phyloP scores from a whole-genome alignment of 2,113 vertebrate genomes.

The Melanocharis versteri region DNA sequence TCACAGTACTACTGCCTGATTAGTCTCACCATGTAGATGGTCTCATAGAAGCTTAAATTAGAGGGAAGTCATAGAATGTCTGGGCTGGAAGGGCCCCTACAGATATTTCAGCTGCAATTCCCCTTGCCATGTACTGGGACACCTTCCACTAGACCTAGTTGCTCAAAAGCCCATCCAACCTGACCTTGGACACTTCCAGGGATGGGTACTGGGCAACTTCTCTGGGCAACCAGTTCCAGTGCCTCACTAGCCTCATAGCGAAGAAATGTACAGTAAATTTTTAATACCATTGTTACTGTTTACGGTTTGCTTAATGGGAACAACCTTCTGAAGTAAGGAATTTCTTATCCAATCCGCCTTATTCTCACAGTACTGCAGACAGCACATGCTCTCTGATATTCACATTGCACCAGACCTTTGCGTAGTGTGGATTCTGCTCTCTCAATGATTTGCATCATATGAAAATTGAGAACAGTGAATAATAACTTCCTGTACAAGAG shows the following conservation, averaged over 20 bases:
- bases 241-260: not conserved
- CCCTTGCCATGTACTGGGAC: not conserved
- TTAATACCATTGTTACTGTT: not conserved
- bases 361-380: not conserved
- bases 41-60: not conserved
- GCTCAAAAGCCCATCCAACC: not conserved
- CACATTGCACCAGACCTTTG: not conserved
- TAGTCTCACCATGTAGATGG: not conserved
- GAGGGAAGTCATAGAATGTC: not conserved
- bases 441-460: not conserved
- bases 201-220: not conserved
- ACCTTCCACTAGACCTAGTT: not conserved
- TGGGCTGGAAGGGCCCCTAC: not conserved
- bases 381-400: not conserved
- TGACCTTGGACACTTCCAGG: not conserved
- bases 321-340: not conserved
- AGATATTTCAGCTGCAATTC: not conserved
- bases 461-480: not conserved
- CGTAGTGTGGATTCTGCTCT: not conserved
- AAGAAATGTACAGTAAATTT: not conserved
- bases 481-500: not conserved
- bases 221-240: not conserved
- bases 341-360: not conserved
- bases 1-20: not conserved
- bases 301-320: not conserved